A percentile compares a stretch with the other conserved stretches of the same genome.
These are phyloP conservation scores for Amaurobius ferox DNA, from an alignment of 2,888 invertebrate genomes.

Conservation along the genomic window DNA sequence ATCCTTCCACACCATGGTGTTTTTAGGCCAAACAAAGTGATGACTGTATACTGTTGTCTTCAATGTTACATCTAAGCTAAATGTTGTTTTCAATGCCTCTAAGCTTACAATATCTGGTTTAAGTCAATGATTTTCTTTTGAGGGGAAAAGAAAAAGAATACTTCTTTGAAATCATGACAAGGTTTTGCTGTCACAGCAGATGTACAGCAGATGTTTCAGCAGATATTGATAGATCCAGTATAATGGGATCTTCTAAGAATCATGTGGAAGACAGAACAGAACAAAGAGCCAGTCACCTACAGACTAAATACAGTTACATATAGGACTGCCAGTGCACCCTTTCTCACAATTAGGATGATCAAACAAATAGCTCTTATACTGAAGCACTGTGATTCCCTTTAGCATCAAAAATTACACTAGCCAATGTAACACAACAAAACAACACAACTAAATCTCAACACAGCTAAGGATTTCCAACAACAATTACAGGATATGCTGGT, in stretches of 20 bases:
- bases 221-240: neutral
- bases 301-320: constrained; percentile 7
- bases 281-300: neutral
- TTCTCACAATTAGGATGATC: constrained; percentile 16
- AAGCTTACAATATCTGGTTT: neutral
- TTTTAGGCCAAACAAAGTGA: neutral
- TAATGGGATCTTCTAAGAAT: neutral
- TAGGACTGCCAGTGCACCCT: neutral
- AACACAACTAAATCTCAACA: neutral
- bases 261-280: neutral
- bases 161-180: neutral
- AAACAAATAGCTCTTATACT: constrained; percentile 14
- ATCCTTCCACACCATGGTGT: neutral
- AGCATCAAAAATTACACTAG: neutral
- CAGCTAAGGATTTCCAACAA: neutral
- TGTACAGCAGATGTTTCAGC: neutral
- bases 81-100: neutral
- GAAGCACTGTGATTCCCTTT: neutral
- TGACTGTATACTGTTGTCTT: too few relatives aligned
- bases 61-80: neutral
- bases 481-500: neutral
- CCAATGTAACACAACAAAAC: neutral
- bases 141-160: neutral
- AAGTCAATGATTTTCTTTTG: neutral
- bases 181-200: neutral